Conservation (phyloP, 1,140 invertebrate genomes). For the Andrena cerasifolii region DNA sequence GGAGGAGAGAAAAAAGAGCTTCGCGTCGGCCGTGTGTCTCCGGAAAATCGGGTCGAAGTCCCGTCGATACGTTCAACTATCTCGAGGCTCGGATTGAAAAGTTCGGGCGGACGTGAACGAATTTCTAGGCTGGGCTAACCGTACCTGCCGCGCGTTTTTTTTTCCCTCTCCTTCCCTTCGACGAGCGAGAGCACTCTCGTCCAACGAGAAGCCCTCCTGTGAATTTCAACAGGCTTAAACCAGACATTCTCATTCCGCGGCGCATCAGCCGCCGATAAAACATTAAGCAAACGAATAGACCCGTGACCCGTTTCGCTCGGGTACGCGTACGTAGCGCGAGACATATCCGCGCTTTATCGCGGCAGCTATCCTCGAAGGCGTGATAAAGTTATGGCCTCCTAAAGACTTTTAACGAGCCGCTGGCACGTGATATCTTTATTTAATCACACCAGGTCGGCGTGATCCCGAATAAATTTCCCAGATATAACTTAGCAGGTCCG, state of each 20-base stretch:
- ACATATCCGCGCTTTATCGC: slow-evolving; percentile 46
- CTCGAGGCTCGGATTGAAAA: background rate
- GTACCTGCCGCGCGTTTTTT: background rate
- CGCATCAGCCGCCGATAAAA: slow-evolving; percentile 28
- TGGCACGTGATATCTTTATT: slow-evolving; percentile 66
- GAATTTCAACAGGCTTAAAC: background rate
- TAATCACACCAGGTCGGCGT: slow-evolving; percentile 47
- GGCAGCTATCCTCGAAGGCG: slow-evolving; percentile 37
- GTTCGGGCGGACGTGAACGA: background rate
- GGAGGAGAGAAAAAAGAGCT: too few species aligned
- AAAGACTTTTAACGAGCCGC: slow-evolving; percentile 59
- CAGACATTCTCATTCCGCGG: slow-evolving; percentile 7
- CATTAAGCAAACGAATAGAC: slow-evolving; percentile 36
- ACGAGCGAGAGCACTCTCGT: too few species aligned
- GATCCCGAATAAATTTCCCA: slow-evolving; percentile 56
- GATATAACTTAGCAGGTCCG: slow-evolving; percentile 39
- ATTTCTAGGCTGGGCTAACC: background rate
- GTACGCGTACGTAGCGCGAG: slow-evolving; percentile 23
- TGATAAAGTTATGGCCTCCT: slow-evolving; percentile 58
- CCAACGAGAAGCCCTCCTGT: too few species aligned
- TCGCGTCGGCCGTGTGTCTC: background rate
- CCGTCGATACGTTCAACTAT: background rate
- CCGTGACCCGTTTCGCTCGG: background rate
- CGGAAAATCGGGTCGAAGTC: slow-evolving; percentile 7
- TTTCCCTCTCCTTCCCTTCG: too few species aligned